These are phyloP conservation scores for Brachionus paranguensis DNA, from an alignment of 1,140 invertebrate species.

Conservation along the genomic window DNA sequence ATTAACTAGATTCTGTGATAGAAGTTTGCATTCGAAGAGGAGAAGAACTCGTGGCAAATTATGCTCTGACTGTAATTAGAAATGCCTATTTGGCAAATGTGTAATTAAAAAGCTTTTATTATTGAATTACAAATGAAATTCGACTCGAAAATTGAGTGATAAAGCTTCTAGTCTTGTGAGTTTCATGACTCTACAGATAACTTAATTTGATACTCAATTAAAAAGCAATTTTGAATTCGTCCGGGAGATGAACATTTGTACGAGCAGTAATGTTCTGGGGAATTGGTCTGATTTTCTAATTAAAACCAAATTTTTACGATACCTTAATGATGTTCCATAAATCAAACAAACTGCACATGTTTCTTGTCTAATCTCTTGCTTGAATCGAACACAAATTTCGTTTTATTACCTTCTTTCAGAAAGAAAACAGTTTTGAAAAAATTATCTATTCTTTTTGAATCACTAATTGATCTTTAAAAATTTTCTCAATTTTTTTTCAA, in stretches of 20 bases:
- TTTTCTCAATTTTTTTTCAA: too few relatives aligned
- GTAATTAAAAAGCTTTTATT: neutral
- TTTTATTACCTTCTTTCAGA: too few relatives aligned
- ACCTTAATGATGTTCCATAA: slow-evolving; percentile 14
- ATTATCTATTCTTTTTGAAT: too few relatives aligned
- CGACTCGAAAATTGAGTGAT: neutral
- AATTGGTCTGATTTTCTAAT: neutral
- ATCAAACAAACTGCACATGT: neutral
- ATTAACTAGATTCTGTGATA: neutral
- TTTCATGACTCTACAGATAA: neutral
- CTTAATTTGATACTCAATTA: slow-evolving; percentile 3
- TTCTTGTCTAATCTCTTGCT: neutral
- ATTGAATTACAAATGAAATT: slow-evolving; percentile 10
- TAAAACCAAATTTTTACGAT: slow-evolving; percentile 8
- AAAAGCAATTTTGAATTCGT: neutral
- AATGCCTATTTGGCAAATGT: neutral
- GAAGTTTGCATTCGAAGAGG: neutral
- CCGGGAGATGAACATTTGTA: neutral
- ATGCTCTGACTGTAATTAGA: neutral
- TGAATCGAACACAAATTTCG: too few relatives aligned
- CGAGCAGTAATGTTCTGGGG: neutral
- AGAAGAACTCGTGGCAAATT: neutral
- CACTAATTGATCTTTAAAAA: too few relatives aligned
- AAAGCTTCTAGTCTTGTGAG: neutral
- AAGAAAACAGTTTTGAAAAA: too few relatives aligned